phyloP scores from a whole-genome alignment of 2,113 vertebrate genomes.

The Amblyornis subalaris region DNA sequence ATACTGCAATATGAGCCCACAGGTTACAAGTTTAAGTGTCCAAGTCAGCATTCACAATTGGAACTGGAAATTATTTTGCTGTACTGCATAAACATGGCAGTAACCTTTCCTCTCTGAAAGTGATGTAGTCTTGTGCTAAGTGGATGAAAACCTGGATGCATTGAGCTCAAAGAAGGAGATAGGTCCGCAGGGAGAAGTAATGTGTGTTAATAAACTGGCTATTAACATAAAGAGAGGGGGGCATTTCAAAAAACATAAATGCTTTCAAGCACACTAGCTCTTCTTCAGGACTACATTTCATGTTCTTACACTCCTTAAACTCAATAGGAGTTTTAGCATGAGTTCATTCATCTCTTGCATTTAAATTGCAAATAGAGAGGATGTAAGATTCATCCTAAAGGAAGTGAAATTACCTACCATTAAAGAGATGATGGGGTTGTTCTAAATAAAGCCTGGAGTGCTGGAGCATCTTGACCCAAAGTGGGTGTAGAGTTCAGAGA shows the following conservation, averaged over 20 bases:
- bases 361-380: constrained; percentile 48
- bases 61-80: not conserved
- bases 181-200: not conserved
- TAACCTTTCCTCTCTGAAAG: not conserved
- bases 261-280: not conserved
- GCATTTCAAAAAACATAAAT: not conserved
- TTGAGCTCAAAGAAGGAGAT: not conserved
- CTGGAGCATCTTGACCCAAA: constrained; percentile 32
- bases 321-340: not conserved
- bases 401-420: constrained; percentile 42
- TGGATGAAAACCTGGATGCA: not conserved
- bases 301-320: not conserved
- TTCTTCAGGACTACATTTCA: not conserved
- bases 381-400: constrained; percentile 43
- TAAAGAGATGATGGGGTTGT: constrained; percentile 32
- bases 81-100: not conserved
- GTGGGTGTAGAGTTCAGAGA: constrained; percentile 30
- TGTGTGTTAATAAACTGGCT: not conserved
- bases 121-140: not conserved
- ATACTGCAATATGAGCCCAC: accelerated
- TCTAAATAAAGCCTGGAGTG: constrained; percentile 55
- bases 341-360: not conserved
- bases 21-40: not conserved
- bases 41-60: not conserved
- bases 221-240: not conserved